Conservation (phyloP, 2,113 vertebrate genomes). For the Loxodonta africana region DNA sequence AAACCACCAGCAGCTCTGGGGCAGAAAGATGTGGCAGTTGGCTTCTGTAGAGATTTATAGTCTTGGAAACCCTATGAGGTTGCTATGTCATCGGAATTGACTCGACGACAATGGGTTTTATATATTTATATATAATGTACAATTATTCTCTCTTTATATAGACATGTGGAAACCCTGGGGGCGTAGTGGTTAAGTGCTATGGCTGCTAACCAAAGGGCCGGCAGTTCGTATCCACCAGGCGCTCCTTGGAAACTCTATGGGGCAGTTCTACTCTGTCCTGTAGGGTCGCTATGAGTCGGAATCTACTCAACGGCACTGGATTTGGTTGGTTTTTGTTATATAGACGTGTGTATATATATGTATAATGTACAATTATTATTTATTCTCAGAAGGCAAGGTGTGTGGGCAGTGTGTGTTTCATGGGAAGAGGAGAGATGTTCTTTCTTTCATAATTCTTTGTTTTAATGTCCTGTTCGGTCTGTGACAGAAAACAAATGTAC, state of each 20-base stretch:
- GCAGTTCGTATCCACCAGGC: too few relatives aligned
- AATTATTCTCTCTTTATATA: neutral
- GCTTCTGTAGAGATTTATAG: neutral
- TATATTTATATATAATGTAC: neutral
- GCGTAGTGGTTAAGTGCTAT: too few relatives aligned
- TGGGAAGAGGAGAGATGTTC: neutral
- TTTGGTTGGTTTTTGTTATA: too few relatives aligned
- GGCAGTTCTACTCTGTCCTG: too few relatives aligned
- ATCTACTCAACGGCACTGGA: too few relatives aligned
- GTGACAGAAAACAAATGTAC: conserved; percentile 6
- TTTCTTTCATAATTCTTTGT: conserved; percentile 31
- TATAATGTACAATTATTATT: neutral
- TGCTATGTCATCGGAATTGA: neutral
- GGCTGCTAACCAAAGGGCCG: too few relatives aligned
- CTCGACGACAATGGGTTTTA: neutral
- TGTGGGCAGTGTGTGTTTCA: neutral
- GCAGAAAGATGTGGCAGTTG: neutral
- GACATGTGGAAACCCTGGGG: too few relatives aligned
- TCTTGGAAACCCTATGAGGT: neutral
- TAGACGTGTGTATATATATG: neutral
- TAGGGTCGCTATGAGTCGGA: too few relatives aligned
- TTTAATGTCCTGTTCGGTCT: neutral
- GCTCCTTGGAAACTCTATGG: too few relatives aligned
- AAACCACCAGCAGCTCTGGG: too few relatives aligned
- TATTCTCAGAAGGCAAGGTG: neutral